These are phyloP conservation scores for Chamaetylas fuelleborni DNA, from an alignment of 2,113 vertebrate genomes.

Conservation along the genomic window DNA sequence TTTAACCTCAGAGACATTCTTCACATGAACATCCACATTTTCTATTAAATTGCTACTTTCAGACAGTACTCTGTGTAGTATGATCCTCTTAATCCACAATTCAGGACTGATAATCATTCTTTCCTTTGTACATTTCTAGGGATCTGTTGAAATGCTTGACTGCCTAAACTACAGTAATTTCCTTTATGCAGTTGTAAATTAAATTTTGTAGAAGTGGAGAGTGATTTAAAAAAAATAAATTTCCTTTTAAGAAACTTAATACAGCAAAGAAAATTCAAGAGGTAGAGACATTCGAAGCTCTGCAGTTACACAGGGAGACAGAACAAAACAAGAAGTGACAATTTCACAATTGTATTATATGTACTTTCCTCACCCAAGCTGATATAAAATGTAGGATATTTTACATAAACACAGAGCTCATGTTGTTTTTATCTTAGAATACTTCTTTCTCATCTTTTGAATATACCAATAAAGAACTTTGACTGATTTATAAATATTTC, in stretches of 20 bases:
- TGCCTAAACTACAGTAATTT: slow-evolving; percentile 57
- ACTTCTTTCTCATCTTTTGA: background rate
- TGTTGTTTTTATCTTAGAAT: background rate
- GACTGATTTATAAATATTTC: background rate
- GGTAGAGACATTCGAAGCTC: background rate
- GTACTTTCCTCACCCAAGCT: background rate
- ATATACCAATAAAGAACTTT: background rate
- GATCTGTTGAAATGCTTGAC: slow-evolving; percentile 48
- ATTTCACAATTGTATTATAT: background rate
- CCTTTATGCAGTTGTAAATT: slow-evolving; percentile 44
- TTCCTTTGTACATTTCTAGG: slow-evolving; percentile 33
- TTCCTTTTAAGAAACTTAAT: slow-evolving; percentile 31
- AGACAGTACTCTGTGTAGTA: background rate
- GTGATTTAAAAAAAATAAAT: background rate
- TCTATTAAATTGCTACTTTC: slow-evolving; percentile 25
- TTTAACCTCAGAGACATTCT: slow-evolving; percentile 7
- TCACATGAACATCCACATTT: slow-evolving; percentile 8
- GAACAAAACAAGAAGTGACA: background rate
- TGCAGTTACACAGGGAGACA: background rate
- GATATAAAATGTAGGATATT: background rate
- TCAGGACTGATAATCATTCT: slow-evolving; percentile 33
- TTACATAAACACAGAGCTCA: background rate
- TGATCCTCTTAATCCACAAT: slow-evolving; percentile 54
- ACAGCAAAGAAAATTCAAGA: slow-evolving; percentile 23
- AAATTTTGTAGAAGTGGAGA: slow-evolving; percentile 34